These are phyloP conservation scores for Ctena decussata DNA, from an alignment of 2,888 invertebrate genomes.

Conservation along the genomic window DNA sequence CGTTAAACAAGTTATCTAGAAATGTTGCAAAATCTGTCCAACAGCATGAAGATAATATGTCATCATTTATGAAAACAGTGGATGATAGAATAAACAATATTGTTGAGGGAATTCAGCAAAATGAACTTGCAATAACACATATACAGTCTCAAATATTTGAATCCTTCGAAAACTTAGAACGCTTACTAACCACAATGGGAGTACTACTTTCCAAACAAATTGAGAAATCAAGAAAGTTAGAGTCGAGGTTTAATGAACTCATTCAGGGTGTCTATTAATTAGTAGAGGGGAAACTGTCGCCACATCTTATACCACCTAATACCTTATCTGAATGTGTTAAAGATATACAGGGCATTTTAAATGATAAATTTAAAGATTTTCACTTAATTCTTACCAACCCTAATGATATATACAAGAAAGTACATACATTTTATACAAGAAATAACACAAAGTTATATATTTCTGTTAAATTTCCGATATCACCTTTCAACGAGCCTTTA, in stretches of 20 bases:
- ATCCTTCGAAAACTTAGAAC: not conserved
- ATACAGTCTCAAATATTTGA: not conserved
- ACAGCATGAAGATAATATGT: constrained; percentile 22
- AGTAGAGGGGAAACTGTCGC: constrained; percentile 44
- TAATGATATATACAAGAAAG: constrained; percentile 20
- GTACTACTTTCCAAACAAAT: not conserved
- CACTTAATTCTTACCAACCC: constrained; percentile 21
- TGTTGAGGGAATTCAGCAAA: constrained; percentile 8
- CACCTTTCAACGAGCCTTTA: no score
- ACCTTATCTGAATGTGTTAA: not conserved
- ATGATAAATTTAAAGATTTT: constrained; percentile 34
- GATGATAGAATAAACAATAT: constrained; percentile 24
- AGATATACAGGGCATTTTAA: constrained; percentile 26
- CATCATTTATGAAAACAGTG: constrained; percentile 20
- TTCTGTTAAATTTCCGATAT: constrained; percentile 29
- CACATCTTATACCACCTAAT: constrained; percentile 19
- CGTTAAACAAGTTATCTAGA: not conserved
- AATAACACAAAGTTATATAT: constrained; percentile 26
- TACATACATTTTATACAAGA: constrained; percentile 20
- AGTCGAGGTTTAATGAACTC: constrained; percentile 27
- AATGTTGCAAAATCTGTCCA: constrained; percentile 2
- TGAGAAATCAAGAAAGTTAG: constrained; percentile 7
- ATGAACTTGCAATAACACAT: not conserved
- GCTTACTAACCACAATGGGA: not conserved
- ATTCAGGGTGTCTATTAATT: constrained; percentile 35